phyloP scores from a whole-genome alignment of 2,113 vertebrate species.

The Varanus komodoensis region DNA sequence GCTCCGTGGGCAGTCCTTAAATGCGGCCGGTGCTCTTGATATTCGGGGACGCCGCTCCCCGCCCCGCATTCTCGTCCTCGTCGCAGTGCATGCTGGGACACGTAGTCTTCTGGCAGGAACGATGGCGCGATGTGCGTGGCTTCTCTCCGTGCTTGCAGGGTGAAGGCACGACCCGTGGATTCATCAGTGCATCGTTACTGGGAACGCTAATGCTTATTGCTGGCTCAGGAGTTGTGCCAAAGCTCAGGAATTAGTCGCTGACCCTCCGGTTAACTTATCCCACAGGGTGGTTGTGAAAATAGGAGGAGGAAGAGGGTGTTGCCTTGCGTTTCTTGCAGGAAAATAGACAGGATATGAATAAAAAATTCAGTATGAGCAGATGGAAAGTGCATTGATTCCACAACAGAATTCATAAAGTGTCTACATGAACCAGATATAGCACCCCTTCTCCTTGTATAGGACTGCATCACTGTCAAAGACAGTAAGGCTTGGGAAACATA shows the following conservation, averaged over 20 bases:
- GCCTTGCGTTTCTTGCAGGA: no score
- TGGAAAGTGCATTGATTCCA: neutral
- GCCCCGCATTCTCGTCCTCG: neutral
- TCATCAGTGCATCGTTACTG: neutral
- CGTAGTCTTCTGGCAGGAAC: slow-evolving; percentile 3
- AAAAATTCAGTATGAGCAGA: neutral
- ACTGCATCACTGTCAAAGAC: neutral
- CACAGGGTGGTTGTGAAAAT: no score
- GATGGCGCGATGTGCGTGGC: rapidly evolving
- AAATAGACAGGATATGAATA: no score
- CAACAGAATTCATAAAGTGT: neutral
- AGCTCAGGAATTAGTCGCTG: neutral
- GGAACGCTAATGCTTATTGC: neutral
- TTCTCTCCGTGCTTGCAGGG: rapidly evolving
- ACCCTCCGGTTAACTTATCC: no score
- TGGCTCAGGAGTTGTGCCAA: no score
- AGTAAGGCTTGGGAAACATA: neutral
- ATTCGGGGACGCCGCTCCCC: neutral
- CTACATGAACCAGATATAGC: neutral
- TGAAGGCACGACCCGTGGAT: rapidly evolving
- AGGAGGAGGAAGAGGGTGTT: no score
- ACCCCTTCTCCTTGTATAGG: no score
- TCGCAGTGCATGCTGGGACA: slow-evolving; percentile 32
- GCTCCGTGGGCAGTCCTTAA: rapidly evolving
- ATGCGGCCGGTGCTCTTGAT: neutral